These are phyloP conservation scores for Heterochromis multidens DNA, from an alignment of 2,113 vertebrate species.

Conservation along the genomic window DNA sequence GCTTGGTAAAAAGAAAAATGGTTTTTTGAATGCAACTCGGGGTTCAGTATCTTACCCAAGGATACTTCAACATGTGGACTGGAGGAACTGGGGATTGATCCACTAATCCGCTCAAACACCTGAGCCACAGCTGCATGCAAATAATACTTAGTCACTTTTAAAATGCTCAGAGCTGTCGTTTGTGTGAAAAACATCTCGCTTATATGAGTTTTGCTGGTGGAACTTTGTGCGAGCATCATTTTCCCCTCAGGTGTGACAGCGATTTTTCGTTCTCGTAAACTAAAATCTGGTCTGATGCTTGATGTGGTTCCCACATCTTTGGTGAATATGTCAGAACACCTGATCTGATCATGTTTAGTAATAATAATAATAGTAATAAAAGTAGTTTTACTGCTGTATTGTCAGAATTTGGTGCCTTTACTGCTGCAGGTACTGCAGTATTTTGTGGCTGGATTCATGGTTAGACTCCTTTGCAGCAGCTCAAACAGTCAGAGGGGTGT, in stretches of 20 bases:
- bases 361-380: neutral
- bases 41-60: rapidly evolving
- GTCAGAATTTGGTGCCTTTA: no score
- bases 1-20: no score
- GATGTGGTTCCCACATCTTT: no score
- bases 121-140: rapidly evolving
- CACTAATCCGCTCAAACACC: neutral
- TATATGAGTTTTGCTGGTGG: neutral
- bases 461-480: neutral
- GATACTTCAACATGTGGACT: neutral
- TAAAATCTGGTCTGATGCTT: neutral
- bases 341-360: neutral
- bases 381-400: neutral
- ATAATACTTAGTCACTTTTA: neutral
- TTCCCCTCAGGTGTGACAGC: neutral
- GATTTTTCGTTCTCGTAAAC: neutral
- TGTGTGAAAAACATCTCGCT: neutral
- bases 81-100: neutral
- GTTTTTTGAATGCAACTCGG: no score
- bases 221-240: no score
- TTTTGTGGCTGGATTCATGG: neutral
- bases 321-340: neutral
- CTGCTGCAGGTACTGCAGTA: neutral
- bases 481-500: neutral
- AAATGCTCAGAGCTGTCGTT: rapidly evolving